Percentiles rank a stretch among this genome's conserved stretches.
phyloP scores from a whole-genome alignment of 2,113 vertebrate genomes.

The Dermatemys mawii region DNA sequence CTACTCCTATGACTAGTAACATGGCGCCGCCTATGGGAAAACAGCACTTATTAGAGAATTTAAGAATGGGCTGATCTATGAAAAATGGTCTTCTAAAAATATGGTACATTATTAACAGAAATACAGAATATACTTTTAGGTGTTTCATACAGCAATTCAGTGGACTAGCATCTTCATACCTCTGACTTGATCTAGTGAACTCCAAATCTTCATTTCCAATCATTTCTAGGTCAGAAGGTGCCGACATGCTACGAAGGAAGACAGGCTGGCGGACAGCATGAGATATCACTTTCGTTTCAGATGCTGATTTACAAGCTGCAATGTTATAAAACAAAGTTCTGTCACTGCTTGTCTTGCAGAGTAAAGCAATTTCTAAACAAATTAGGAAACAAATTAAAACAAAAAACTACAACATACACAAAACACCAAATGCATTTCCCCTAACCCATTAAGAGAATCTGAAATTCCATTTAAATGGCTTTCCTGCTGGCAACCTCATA shows the following conservation, averaged over 20 bases:
- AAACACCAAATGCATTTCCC: too few species aligned
- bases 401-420: too few species aligned
- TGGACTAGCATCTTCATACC: conserved; percentile 69
- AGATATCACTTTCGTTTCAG: conserved; percentile 89
- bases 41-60: fast-evolving
- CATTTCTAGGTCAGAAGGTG: conserved; percentile 98
- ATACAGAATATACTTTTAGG: fast-evolving
- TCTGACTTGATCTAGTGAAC: conserved; percentile 90
- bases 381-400: too few species aligned
- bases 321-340: fast-evolving
- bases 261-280: conserved; percentile 92
- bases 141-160: neutral
- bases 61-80: fast-evolving
- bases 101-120: neutral
- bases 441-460: fast-evolving
- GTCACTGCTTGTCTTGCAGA: neutral
- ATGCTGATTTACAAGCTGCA: conserved; percentile 92
- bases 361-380: too few species aligned
- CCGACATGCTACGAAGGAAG: conserved; percentile 97
- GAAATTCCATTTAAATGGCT: neutral
- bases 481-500: neutral
- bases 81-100: fast-evolving
- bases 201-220: conserved; percentile 95
- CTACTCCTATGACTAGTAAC: conserved; percentile 94
- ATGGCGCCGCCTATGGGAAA: conserved; percentile 83